Evolutionary conservation across 2,113 vertebrate species (phyloP).

Genomic region (Anser cygnoides): DNA sequence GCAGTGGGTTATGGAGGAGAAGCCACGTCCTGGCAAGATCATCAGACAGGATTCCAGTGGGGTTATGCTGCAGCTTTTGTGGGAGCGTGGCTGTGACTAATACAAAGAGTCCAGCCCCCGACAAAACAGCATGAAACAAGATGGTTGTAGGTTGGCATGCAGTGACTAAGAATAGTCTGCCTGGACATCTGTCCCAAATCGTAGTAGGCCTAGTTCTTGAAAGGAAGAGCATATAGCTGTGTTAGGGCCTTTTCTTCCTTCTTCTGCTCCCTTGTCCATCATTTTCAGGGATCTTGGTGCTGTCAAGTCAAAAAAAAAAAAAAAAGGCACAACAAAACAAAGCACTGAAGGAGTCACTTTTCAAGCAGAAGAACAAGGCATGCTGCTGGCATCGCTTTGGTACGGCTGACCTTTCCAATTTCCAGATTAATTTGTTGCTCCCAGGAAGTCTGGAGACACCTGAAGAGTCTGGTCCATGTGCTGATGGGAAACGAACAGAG

Average conservation of each 20-base stretch:
- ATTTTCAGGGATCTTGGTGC: background rate
- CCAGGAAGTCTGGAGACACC: background rate
- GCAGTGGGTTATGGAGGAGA: background rate
- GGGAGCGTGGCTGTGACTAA: background rate
- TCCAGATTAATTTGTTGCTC: background rate
- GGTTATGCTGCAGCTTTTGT: background rate
- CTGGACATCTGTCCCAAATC: background rate
- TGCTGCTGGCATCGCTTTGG: background rate
- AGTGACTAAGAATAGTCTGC: background rate
- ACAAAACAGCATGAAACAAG: background rate
- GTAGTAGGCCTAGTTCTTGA: background rate
- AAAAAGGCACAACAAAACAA: background rate
- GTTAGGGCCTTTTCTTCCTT: background rate
- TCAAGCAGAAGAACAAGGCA: background rate
- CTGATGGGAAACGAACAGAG: too few species aligned
- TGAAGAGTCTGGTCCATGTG: background rate
- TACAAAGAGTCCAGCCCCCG: background rate
- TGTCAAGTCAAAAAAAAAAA: background rate
- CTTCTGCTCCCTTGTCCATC: background rate
- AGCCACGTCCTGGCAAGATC: background rate
- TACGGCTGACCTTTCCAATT: background rate
- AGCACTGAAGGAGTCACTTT: background rate
- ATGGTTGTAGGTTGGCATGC: background rate
- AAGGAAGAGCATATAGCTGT: background rate
- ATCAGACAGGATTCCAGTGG: background rate